Evolutionary conservation across 2,113 vertebrate species (phyloP), one percentile per base, ranked within the genome.

Genomic region (Electrona antarctica): DNA sequence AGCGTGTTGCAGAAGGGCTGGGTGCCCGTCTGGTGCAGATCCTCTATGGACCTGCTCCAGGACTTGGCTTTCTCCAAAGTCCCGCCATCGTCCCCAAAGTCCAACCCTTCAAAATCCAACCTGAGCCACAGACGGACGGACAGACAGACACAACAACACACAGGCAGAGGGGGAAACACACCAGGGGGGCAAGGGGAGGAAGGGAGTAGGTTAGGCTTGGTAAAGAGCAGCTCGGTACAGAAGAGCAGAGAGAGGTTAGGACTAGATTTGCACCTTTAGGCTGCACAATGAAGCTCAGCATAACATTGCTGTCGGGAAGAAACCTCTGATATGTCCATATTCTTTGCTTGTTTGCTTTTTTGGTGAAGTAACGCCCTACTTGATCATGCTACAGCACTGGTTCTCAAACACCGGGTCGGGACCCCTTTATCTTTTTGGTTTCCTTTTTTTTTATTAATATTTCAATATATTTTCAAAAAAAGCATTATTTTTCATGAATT

Each of bases 21-120:
- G 88, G 90, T 67, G 71, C 91, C 90, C 66, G 89, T 92, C 75
- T 93, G 95, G 92, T 98, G 97, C 95, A 98, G 94, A 94, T 98
- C 96, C 93, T 98, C 97, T 58, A 97, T 98, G 81, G 97, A 98
- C 92, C 97, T 96, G 93, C 96, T 98, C 97, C 97, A 98, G 90
- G 94, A 92, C 78, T 94, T 96, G 83, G 94, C 82, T 89, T 95
- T 98, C 90, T 97, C 96, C 92, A 97, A 91, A 59, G 92, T 93
- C n/a, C n/a, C n/a, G 71, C 95, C 91, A 50, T 98, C 97, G 68
- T 97, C 96, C 58, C 93, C 94, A 79, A 93, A 95, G 89, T 98
- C 97, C 94, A 95, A 89, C 77, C 94, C 95, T 93, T 98, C 97
- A 95, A 97, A 96, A 93, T 97, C 95, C 94, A 99, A 95, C 97